Evolutionary conservation across 2,888 invertebrate genomes (phyloP), one percentile per base, ranked within the genome.

Genomic region (Tetranychus piercei): DNA sequence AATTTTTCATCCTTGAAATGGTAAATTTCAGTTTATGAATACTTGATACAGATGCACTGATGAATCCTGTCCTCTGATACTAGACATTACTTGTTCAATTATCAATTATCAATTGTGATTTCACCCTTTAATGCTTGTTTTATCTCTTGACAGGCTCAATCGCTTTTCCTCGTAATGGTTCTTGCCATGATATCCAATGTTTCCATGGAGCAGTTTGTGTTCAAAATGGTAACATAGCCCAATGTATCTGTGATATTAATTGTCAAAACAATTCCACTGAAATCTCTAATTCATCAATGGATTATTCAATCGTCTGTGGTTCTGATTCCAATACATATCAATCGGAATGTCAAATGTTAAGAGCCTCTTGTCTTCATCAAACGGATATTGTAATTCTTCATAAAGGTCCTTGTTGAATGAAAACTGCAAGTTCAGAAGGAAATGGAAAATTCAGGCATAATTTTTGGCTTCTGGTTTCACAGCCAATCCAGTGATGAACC

Each of bases 171-270:
- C 44, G 43, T 3, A 71, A 71, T 45, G 78, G 78, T 9, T 77
- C 78, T 45, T 71, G 92, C 83, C 87, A 87, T 77, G 88, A 88
- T 80, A 85, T 91, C 83, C 87, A 87, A 73, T 92, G 93, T 82
- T 89, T 89, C 82, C 91, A 90, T 81, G 91, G 91, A 34, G 91
- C 91, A 15, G 86, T 87, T 77, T 92, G 93, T 83, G 88, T 90
- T 80, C 77, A 78, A 15, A 86, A 88, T 78, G 87, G 87, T 77
- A 88, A 88, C 3, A 84, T 87, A 64, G 89, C 89, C 1, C 87
- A 88, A 76, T 92, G 91, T 83, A 87, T 88, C 79, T 92, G 92
- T 81, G 86, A 87, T 76, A 87, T 88, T 78, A 90, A 90, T 82
- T 85, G 86, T 22, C 18, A 11, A 20, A 20, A 23, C n/a, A 20